Base-by-base conservation (phyloP, 2,113 vertebrate species). In the Picathartes gymnocephalus region DNA sequence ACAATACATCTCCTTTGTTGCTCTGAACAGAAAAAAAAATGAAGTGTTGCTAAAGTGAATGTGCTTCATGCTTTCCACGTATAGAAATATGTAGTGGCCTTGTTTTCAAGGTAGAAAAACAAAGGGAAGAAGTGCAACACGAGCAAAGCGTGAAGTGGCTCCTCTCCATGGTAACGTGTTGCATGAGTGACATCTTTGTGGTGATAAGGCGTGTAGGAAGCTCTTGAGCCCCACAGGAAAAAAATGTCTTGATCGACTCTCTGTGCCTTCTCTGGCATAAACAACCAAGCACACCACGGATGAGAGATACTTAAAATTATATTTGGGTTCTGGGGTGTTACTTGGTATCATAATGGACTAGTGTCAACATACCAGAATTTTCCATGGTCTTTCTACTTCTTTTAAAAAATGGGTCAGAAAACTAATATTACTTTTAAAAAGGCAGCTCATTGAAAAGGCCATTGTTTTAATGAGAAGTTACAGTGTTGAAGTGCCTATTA, bases 91-190 rank as follows among this genome's bases (percentile, higher is more conserved):
- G 37, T 13, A 56, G 12, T 27, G 87, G 88, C 90, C 94, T 94
- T 96, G 95, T 91, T 94, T 91, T 82, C 79, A 90, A 90, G 85
- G 87, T 54, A 95, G 74, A 64, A 66, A 93, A 91, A 88, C 93
- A 96, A 90, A 94, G 42, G 13, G 35, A 88, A 85, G 70, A 77
- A 74, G 71, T 70, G 25, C 71, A 70, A 91, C 2, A 1, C 82
- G 81, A 88, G 28, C 42, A 70, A 94, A 80, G 74, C 1, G 0
- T 93, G 68, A 92, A 96, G 90, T 93, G 93, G 42, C 40, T 94
- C 13, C 76, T 95, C 90, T 96, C 92, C 90, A 83, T 95, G 94
- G 93, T 80, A 95, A 96, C 71, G 0, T 73, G 35, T 77, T 86
- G 39, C 61, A 44, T 83, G 72, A 92, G 53, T 90, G 74, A 66